Evolutionary conservation across 2,113 vertebrate species (phyloP).

Genomic region (Elephantulus edwardii): DNA sequence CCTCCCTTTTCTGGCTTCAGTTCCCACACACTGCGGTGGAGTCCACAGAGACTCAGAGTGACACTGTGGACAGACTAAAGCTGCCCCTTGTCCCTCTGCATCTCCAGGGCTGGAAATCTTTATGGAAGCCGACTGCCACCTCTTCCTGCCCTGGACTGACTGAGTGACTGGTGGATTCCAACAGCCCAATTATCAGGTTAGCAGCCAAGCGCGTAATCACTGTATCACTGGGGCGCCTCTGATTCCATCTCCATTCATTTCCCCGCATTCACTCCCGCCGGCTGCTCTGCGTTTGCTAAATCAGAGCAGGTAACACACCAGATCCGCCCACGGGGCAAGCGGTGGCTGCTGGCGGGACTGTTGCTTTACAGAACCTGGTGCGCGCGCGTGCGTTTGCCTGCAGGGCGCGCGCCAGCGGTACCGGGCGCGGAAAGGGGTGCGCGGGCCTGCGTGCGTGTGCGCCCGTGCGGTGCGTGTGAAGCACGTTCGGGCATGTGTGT

Average conservation of each 20-base stretch:
- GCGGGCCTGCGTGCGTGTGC: not conserved
- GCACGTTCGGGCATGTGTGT: no score
- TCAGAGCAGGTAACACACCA: no score
- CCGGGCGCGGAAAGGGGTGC: no score
- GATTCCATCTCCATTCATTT: not conserved
- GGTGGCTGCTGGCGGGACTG: rapidly evolving
- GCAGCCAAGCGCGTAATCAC: no score
- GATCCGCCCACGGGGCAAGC: not conserved
- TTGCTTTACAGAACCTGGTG: rapidly evolving
- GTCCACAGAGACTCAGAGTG: not conserved
- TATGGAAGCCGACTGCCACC: not conserved
- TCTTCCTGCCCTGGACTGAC: not conserved
- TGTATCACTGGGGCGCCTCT: no score
- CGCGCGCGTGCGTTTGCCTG: no score
- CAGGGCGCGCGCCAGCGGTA: no score
- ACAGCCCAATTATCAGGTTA: no score
- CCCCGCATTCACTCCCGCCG: not conserved
- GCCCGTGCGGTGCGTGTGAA: not conserved
- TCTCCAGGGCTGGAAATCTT: not conserved
- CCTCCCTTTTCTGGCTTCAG: not conserved
- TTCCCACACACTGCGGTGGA: not conserved
- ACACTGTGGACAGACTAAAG: not conserved
- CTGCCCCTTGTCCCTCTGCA: not conserved
- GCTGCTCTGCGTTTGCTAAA: not conserved
- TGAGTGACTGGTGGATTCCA: not conserved